Conservation (phyloP, 2,888 invertebrate species). For the Drosophila eohydei region DNA sequence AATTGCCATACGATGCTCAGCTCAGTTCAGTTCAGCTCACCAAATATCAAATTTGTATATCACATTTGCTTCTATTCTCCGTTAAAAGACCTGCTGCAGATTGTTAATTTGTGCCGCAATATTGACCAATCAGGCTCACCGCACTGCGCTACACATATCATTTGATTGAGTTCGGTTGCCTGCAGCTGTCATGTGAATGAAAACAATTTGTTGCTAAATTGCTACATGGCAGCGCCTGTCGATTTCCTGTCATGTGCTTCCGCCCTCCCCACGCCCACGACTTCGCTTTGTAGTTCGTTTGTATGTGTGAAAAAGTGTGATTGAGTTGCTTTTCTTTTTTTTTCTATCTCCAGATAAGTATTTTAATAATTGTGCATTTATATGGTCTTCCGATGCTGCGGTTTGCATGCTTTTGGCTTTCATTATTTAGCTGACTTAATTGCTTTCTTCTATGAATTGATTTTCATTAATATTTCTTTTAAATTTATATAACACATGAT, state of each 20-base stretch:
- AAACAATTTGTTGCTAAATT: conserved; percentile 75
- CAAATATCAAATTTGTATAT: too few species aligned
- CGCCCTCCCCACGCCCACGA: background rate
- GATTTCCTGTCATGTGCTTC: conserved; percentile 62
- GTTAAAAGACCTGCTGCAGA: background rate
- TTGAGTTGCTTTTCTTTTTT: background rate
- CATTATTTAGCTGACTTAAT: conserved; percentile 44
- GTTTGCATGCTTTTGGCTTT: conserved; percentile 35
- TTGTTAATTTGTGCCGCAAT: conserved; percentile 31
- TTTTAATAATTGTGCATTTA: conserved; percentile 58
- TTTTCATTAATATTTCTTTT: conserved; percentile 12
- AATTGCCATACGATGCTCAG: background rate
- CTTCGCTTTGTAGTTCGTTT: conserved; percentile 21
- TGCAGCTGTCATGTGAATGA: conserved; percentile 69
- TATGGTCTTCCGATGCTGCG: conserved; percentile 55
- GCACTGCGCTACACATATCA: conserved; percentile 34
- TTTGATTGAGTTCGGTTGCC: conserved; percentile 52
- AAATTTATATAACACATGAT: background rate
- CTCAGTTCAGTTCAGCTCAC: background rate
- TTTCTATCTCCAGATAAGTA: conserved; percentile 11
- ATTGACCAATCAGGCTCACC: conserved; percentile 32
- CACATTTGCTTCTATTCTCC: background rate
- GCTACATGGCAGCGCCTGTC: conserved; percentile 61
- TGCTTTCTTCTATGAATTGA: conserved; percentile 38
- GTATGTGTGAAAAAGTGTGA: conserved; percentile 20